Base-by-base conservation (phyloP, 2,888 invertebrate species). In the Cephonodes hylas region DNA sequence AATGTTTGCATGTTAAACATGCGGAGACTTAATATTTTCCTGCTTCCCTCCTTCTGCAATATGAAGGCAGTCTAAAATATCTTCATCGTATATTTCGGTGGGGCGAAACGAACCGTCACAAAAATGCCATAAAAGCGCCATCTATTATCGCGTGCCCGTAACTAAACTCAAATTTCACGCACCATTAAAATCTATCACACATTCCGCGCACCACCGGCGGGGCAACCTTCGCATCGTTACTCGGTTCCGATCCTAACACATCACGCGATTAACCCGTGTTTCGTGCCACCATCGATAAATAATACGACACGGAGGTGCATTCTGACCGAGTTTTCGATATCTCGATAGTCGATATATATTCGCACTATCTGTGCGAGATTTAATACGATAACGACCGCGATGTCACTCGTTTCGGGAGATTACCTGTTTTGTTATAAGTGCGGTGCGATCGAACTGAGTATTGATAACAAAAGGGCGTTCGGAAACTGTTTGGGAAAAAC, bases 211-310 rank as follows among this genome's bases (percentile, higher is more conserved):
- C 70, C 66, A 67, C 70, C 64, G 8, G 8, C 10, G 31, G 5
- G 27, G 27, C 7, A 23, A 3, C 7, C 15, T 15, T 25, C 27
- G 25, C 15, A 27, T 69, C 65, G 69, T 79, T 81, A 77, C 70
- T 77, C 69, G 75, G 72, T 69, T 73, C 66, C 67, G 66, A 67
- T 70, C 71, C 70, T 65, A 65, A 72, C 80, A 79, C 76, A 65
- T 72, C 80, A 79, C 76, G 76, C 76, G 66, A 82, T 72, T 64
- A 56, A 64, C 66, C 73, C 72, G 62, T 76, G 25, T 18, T 42
- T 18, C 31, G 18, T 53, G 31, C 27, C 27, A 3, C 4, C 18
- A 8, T 44, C 3, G 22, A 22, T 20, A 13, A 25, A 48, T 23
- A 48, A 48, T 53, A 8, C 8, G 18, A 27, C 53, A 53, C 18